Evolutionary conservation across 2,113 vertebrate species (phyloP).

Genomic region (Varanus komodoensis): DNA sequence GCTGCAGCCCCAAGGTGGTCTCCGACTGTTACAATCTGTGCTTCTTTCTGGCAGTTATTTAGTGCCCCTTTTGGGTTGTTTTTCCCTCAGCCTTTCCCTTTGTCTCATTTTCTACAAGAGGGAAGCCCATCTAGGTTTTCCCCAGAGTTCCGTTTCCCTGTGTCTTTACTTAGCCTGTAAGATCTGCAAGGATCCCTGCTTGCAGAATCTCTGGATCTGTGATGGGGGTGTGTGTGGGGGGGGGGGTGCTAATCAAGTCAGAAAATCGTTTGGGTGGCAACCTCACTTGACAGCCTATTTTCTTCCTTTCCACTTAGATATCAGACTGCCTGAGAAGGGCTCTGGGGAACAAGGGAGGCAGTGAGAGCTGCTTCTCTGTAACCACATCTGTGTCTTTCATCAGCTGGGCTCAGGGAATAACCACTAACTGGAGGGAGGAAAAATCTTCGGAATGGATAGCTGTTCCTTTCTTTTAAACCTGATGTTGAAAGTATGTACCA

Average conservation of each 20-base stretch:
- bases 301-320: conserved; percentile 76
- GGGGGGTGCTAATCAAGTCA: conserved; percentile 74
- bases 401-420: conserved; percentile 71
- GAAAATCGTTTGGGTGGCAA: conserved; percentile 76
- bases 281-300: conserved; percentile 75
- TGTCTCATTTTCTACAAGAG: conserved; percentile 58
- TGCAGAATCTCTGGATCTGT: conserved; percentile 56
- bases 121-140: conserved; percentile 64
- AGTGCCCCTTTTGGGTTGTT: conserved; percentile 44
- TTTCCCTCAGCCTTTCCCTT: conserved; percentile 60
- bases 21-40: conserved; percentile 12
- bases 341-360: conserved; percentile 64
- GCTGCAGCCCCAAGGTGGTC: conserved; percentile 43
- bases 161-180: conserved; percentile 60
- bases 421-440: conserved; percentile 32
- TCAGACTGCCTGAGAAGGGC: conserved; percentile 73
- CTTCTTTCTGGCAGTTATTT: conserved; percentile 52
- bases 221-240: not conserved
- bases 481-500: conserved; percentile 39
- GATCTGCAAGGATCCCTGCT: conserved; percentile 59
- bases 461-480: conserved; percentile 32
- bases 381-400: conserved; percentile 76
- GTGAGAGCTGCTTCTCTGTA: conserved; percentile 69
- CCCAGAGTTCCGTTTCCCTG: conserved; percentile 50
- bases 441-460: conserved; percentile 53